These are phyloP conservation scores for Globodera rostochiensis DNA, from an alignment of 1,140 invertebrate genomes.

Conservation along the genomic window DNA sequence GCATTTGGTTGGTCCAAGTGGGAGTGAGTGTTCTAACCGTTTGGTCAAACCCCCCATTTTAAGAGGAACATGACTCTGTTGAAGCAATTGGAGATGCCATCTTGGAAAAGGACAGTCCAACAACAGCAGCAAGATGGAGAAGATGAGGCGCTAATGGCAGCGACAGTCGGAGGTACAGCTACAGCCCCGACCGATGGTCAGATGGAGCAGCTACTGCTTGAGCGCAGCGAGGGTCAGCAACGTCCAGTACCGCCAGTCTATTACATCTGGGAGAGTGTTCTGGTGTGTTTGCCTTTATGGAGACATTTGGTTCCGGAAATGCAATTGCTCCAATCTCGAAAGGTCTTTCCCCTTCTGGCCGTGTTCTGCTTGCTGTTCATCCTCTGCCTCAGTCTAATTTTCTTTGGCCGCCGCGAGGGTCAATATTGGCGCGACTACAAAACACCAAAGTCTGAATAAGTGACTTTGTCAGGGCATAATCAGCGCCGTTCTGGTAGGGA, in stretches of 20 bases:
- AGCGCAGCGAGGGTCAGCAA: neutral
- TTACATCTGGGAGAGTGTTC: conserved; percentile 50
- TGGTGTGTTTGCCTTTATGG: conserved; percentile 34
- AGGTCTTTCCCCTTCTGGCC: conserved; percentile 55
- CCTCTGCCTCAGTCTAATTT: conserved; percentile 52
- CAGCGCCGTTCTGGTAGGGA: conserved; percentile 39
- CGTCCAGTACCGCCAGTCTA: conserved; percentile 24
- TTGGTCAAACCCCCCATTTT: conserved; percentile 17
- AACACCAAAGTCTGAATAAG: conserved; percentile 52
- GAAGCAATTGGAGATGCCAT: conserved; percentile 27
- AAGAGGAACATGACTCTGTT: conserved; percentile 56
- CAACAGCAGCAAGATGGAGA: conserved; percentile 14
- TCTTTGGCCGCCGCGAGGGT: conserved; percentile 56
- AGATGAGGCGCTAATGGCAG: conserved; percentile 12
- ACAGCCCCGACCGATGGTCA: neutral
- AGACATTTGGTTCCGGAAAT: too few species aligned
- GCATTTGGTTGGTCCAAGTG: conserved; percentile 45
- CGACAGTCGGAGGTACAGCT: neutral
- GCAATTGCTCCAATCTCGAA: conserved; percentile 1
- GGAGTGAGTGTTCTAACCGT: neutral
- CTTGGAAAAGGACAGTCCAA: conserved; percentile 11
- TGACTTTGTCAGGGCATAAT: neutral
- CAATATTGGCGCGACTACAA: conserved; percentile 60
- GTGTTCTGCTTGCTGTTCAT: conserved; percentile 47
- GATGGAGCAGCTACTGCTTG: neutral